Conservation (phyloP, 1,140 invertebrate genomes). For the Bombus picipes region DNA sequence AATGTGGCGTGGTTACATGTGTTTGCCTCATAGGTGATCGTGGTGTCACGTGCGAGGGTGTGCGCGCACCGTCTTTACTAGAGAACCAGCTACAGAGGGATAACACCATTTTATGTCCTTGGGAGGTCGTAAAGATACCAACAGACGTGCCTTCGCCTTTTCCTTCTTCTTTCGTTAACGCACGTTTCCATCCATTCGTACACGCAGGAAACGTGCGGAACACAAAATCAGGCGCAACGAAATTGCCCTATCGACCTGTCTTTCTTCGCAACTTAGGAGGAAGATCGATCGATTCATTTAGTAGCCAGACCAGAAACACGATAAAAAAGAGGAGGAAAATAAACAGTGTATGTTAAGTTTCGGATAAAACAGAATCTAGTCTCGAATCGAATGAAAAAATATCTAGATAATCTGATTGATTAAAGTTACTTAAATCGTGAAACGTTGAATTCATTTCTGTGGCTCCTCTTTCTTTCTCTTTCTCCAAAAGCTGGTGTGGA, state of each 20-base stretch:
- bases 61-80: slow-evolving; percentile 37
- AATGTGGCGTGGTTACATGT: neutral
- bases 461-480: neutral
- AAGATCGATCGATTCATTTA: slow-evolving; percentile 61
- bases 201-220: neutral
- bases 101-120: slow-evolving; percentile 70
- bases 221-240: slow-evolving; percentile 38
- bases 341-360: neutral
- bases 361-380: neutral
- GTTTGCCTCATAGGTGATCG: neutral
- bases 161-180: slow-evolving; percentile 19
- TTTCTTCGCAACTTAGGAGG: neutral
- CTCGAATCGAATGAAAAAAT: neutral
- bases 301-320: slow-evolving; percentile 29
- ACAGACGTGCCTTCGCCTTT: slow-evolving; percentile 51
- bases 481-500: slow-evolving; percentile 19
- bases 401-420: neutral
- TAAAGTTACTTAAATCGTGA: neutral
- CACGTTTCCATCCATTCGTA: slow-evolving; percentile 25
- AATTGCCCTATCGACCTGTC: slow-evolving; percentile 24
- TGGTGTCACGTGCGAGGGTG: neutral
- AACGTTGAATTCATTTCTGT: neutral
- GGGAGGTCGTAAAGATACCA: slow-evolving; percentile 70
- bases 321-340: slow-evolving; percentile 24
- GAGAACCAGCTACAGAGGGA: slow-evolving; percentile 62